phyloP scores from a whole-genome alignment of 1,140 invertebrate species.

The Chionoecetes opilio region DNA sequence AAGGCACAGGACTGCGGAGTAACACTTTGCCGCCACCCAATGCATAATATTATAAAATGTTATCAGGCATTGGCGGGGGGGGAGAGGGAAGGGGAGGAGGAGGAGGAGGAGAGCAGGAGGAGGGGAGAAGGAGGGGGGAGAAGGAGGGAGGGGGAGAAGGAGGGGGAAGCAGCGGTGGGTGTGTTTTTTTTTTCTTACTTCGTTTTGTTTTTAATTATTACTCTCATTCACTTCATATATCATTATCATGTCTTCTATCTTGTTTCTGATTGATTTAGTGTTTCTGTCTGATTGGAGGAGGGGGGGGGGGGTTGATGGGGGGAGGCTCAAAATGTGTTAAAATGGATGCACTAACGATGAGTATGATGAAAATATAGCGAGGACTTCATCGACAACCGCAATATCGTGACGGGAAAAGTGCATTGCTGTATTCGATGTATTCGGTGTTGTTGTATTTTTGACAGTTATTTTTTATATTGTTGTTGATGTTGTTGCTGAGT shows the following conservation, averaged over 20 bases:
- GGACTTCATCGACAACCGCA: no score
- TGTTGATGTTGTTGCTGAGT: no score
- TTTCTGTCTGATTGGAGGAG: no score
- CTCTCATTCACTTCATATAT: no score
- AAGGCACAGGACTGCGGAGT: not conserved
- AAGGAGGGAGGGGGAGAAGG: constrained; percentile 36
- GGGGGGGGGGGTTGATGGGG: not conserved
- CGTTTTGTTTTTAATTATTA: not conserved
- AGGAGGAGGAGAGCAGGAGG: not conserved
- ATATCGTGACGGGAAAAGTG: no score
- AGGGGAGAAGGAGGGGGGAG: not conserved
- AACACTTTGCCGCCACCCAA: constrained; percentile 37
- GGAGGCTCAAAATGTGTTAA: not conserved
- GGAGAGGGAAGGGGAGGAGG: no score
- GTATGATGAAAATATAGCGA: not conserved
- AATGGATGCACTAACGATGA: not conserved
- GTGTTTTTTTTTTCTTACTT: not conserved
- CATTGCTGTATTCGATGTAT: no score
- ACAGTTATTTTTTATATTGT: no score
- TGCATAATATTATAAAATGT: constrained; percentile 52
- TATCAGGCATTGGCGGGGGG: not conserved
- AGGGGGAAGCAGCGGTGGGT: not conserved
- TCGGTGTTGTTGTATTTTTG: no score
- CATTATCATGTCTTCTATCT: no score
- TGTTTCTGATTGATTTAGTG: no score